Conservation (phyloP, 1,140 invertebrate species). For the Lucilia sericata region DNA sequence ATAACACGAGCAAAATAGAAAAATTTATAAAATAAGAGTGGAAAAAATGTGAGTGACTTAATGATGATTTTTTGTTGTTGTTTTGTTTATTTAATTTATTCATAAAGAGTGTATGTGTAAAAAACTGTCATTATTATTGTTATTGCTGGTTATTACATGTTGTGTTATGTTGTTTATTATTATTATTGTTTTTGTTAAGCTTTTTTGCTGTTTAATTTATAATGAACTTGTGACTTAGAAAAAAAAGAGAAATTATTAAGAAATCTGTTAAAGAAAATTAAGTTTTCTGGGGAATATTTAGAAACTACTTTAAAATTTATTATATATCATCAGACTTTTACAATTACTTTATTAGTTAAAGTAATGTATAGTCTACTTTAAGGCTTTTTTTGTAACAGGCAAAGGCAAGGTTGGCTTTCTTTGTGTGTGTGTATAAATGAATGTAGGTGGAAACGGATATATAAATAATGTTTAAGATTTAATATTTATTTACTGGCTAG, state of each 20-base stretch:
- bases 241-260: background rate
- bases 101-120: background rate
- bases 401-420: background rate
- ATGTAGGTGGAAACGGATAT: background rate
- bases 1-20: too few relatives aligned
- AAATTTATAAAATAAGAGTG: background rate
- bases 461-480: background rate
- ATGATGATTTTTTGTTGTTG: conserved; percentile 25
- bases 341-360: background rate
- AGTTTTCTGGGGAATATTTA: background rate
- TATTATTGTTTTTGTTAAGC: background rate
- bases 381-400: background rate
- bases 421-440: background rate
- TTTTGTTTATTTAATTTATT: background rate
- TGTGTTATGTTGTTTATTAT: background rate
- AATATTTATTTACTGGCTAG: background rate
- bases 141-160: background rate
- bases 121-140: background rate
- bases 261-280: background rate
- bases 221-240: too few relatives aligned
- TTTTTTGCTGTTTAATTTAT: background rate
- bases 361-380: background rate
- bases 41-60: conserved; percentile 30
- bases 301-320: background rate
- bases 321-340: background rate